Evolutionary conservation across 2,888 invertebrate species (phyloP).

Genomic region (Microctonus aethiopoides): DNA sequence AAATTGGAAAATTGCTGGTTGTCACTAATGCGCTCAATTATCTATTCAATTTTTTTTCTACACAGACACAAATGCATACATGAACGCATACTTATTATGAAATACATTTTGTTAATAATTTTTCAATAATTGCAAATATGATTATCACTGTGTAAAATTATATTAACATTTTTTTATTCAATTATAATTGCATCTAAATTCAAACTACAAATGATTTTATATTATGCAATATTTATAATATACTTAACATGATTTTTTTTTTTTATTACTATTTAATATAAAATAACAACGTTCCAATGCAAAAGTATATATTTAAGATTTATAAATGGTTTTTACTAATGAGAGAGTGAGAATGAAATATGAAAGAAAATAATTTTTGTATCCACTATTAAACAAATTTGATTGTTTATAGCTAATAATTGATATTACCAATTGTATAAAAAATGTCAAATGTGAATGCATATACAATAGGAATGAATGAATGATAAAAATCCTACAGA

Average conservation of each 20-base stretch:
- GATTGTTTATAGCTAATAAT: background rate
- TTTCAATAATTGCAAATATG: background rate
- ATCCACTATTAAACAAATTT: background rate
- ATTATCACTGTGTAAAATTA: background rate
- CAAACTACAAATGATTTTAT: background rate
- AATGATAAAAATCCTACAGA: background rate
- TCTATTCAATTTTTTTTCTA: background rate
- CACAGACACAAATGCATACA: background rate
- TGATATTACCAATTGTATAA: background rate
- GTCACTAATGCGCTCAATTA: slow-evolving; percentile 14
- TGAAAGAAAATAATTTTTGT: background rate
- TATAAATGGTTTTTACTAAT: background rate
- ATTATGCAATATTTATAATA: background rate
- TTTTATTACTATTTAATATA: slow-evolving; percentile 24
- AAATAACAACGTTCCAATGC: slow-evolving; percentile 40
- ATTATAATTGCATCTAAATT: background rate
- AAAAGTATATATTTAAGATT: slow-evolving; percentile 28
- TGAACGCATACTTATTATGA: too few relatives aligned
- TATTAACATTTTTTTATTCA: background rate
- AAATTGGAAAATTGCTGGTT: slow-evolving; percentile 31
- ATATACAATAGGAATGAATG: slow-evolving; percentile 8
- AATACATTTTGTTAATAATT: background rate
- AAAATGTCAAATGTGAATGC: background rate
- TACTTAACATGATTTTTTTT: background rate
- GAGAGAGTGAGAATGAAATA: background rate